These are phyloP conservation scores for Syngnathoides biaculeatus DNA, from an alignment of 2,113 vertebrate species.

Conservation along the genomic window DNA sequence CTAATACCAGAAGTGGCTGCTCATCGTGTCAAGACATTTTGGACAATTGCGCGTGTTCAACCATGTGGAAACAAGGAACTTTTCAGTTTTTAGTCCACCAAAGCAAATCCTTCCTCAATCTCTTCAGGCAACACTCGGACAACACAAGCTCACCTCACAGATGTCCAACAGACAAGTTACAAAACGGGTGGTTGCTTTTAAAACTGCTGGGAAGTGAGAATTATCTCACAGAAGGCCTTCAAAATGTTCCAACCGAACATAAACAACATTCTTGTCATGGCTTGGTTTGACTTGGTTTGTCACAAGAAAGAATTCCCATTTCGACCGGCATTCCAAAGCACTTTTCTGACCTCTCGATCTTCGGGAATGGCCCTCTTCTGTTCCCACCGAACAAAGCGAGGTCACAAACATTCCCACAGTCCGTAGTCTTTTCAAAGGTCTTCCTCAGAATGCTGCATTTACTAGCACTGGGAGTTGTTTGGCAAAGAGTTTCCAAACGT, in stretches of 20 bases:
- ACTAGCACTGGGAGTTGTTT: neutral
- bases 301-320: slow-evolving; percentile 1
- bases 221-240: neutral
- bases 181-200: neutral
- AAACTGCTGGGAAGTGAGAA: neutral
- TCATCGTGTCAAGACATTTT: neutral
- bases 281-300: slow-evolving; percentile 2
- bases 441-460: slow-evolving; percentile 1
- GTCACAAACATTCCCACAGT: neutral
- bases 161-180: neutral
- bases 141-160: neutral
- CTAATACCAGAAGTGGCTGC: neutral
- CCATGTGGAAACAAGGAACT: neutral
- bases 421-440: neutral
- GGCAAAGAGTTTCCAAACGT: neutral
- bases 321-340: neutral
- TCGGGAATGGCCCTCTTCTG: neutral
- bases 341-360: neutral
- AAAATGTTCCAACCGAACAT: neutral
- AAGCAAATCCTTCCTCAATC: neutral
- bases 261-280: slow-evolving; percentile 1
- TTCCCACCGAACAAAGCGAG: neutral
- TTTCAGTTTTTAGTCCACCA: neutral
- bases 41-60: neutral
- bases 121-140: neutral